Evolutionary conservation across 2,888 invertebrate species (phyloP).

Genomic region (Eupithecia centaureata): DNA sequence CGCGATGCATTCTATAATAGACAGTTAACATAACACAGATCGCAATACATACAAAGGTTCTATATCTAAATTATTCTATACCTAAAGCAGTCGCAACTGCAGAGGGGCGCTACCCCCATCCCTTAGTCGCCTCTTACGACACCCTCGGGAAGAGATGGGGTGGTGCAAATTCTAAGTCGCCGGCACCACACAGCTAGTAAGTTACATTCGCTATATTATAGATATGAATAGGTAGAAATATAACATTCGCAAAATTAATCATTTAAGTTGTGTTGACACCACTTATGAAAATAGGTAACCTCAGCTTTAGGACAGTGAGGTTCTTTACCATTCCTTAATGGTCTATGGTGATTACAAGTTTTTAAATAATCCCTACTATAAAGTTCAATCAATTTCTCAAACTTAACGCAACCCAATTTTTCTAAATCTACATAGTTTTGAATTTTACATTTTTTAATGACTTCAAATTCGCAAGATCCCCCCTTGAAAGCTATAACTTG

Average conservation of each 20-base stretch:
- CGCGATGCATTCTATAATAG: too few relatives aligned
- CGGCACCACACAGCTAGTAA: too few relatives aligned
- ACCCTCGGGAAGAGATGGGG: too few relatives aligned
- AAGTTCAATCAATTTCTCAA: background rate
- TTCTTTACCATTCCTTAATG: background rate
- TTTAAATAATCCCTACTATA: background rate
- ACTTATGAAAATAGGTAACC: background rate
- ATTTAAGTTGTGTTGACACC: background rate
- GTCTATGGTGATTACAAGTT: background rate
- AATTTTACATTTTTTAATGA: background rate
- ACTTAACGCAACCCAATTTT: background rate
- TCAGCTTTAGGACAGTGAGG: background rate
- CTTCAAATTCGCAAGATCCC: background rate
- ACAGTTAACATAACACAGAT: too few relatives aligned
- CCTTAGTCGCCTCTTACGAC: too few relatives aligned
- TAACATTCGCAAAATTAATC: background rate
- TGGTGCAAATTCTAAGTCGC: too few relatives aligned
- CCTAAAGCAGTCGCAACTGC: too few relatives aligned
- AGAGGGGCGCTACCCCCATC: too few relatives aligned
- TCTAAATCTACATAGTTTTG: background rate
- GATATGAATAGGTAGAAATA: background rate
- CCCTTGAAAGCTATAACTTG: background rate
- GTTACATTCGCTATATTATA: background rate
- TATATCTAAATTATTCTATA: background rate
- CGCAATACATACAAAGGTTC: background rate